A percentile compares a stretch with the other conserved stretches of the same genome.
Evolutionary conservation across 2,113 vertebrate genomes (phyloP).

Genomic region (Phyllostomus hastatus): DNA sequence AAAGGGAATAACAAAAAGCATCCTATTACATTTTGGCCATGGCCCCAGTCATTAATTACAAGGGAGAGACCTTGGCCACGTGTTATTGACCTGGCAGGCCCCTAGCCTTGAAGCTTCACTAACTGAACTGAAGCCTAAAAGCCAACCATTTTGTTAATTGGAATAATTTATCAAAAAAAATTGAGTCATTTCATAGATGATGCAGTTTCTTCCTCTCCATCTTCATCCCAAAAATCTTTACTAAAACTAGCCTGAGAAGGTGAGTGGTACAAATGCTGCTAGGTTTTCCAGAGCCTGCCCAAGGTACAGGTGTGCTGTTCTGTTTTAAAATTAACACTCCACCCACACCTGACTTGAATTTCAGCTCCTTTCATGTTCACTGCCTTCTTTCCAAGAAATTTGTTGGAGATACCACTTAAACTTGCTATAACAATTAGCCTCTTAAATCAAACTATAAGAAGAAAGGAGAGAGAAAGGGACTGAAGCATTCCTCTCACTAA

Average conservation of each 20-base stretch:
- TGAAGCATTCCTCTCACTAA: background rate
- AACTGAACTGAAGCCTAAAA: background rate
- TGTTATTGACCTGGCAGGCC: background rate
- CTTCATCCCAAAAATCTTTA: background rate
- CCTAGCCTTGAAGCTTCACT: background rate
- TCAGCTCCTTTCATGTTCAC: background rate
- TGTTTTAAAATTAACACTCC: background rate
- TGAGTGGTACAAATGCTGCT: background rate
- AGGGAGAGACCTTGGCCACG: background rate
- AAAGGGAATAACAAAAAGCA: background rate
- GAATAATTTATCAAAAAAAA: conserved; percentile 17
- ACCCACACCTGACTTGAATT: background rate
- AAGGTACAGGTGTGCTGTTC: background rate
- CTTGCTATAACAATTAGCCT: background rate
- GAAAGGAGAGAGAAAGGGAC: background rate
- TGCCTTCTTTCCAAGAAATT: conserved; percentile 10
- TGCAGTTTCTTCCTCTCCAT: background rate
- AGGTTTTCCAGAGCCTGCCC: background rate
- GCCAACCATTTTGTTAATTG: conserved; percentile 20
- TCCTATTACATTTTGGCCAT: background rate
- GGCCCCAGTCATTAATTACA: background rate
- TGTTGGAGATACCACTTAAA: conserved; percentile 5
- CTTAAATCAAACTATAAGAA: background rate
- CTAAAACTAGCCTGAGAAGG: background rate
- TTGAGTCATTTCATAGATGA: background rate